Percentiles rank a stretch among this genome's conserved stretches.
These are phyloP conservation scores for Oreochromis grahami DNA, from an alignment of 2,797 vertebrate genomes.

Conservation along the genomic window DNA sequence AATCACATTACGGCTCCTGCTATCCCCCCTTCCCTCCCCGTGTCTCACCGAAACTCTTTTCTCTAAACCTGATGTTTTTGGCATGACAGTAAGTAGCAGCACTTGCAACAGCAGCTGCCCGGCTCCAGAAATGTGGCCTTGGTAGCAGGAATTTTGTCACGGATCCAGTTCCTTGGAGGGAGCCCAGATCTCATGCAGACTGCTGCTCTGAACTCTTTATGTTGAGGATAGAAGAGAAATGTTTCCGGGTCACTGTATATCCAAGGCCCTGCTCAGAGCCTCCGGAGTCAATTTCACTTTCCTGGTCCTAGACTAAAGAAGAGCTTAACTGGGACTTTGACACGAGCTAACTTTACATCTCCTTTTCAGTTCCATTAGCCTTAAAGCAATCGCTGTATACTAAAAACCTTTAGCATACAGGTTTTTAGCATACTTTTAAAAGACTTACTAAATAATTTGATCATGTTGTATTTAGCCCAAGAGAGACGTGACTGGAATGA, in stretches of 20 bases:
- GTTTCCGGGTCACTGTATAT: conserved; percentile 72
- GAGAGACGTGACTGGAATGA: neutral
- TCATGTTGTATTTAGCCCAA: neutral
- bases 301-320: conserved; percentile 26
- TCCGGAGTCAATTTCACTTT: conserved; percentile 45
- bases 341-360: conserved; percentile 13
- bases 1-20: conserved; percentile 27
- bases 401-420: neutral
- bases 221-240: conserved; percentile 54
- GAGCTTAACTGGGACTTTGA: conserved; percentile 35
- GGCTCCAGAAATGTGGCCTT: conserved; percentile 55
- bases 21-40: neutral
- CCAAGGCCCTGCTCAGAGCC: conserved; percentile 37
- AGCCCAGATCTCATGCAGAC: conserved; percentile 62
- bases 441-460: neutral
- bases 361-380: neutral
- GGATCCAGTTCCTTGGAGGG: conserved; percentile 60
- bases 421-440: too few relatives aligned
- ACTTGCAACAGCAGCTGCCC: conserved; percentile 64
- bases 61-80: conserved; percentile 59
- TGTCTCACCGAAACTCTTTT: conserved; percentile 37
- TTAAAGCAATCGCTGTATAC: neutral
- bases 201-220: conserved; percentile 61
- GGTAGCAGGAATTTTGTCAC: conserved; percentile 65
- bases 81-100: conserved; percentile 54